These are phyloP conservation scores for Schizotus pectinicornis DNA, from an alignment of 2,888 invertebrate species.

Conservation along the genomic window DNA sequence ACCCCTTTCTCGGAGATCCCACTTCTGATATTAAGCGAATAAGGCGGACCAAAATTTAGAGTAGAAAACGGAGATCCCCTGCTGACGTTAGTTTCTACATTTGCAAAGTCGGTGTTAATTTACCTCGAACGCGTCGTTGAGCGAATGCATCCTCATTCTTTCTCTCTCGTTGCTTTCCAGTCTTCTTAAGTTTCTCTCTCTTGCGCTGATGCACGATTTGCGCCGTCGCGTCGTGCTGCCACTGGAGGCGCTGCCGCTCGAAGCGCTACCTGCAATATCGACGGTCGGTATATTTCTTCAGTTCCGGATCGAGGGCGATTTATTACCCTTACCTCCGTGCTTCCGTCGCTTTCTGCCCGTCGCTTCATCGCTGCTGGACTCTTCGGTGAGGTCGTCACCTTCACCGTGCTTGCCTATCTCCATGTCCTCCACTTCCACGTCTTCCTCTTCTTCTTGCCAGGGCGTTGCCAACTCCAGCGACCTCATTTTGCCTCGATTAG, in stretches of 20 bases:
- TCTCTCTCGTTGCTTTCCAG: constrained; percentile 81
- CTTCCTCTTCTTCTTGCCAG: constrained; percentile 59
- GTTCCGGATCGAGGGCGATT: background rate
- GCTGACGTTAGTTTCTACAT: too few relatives aligned
- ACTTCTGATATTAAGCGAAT: background rate
- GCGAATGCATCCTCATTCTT: constrained; percentile 79
- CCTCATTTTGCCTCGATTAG: constrained; percentile 47
- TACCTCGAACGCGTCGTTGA: constrained; percentile 81
- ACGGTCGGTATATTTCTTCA: background rate
- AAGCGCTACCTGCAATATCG: constrained; percentile 51
- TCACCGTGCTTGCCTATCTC: constrained; percentile 53
- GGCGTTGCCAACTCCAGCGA: constrained; percentile 57
- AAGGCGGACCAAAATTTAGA: too few relatives aligned
- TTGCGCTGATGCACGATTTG: constrained; percentile 67
- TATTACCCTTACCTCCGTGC: constrained; percentile 52
- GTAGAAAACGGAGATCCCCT: too few relatives aligned
- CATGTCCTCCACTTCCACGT: constrained; percentile 59
- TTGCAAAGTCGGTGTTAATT: too few relatives aligned
- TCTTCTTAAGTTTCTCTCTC: constrained; percentile 74
- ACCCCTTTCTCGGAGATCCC: too few relatives aligned
- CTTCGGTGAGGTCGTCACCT: constrained; percentile 49
- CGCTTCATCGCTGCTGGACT: constrained; percentile 57
- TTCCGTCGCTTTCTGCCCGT: constrained; percentile 55
- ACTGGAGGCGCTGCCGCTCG: constrained; percentile 57
- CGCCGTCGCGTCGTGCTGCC: constrained; percentile 60